phyloP scores from a whole-genome alignment of 1,140 invertebrate species.

The silkworm (Bombyx mori) region DNA sequence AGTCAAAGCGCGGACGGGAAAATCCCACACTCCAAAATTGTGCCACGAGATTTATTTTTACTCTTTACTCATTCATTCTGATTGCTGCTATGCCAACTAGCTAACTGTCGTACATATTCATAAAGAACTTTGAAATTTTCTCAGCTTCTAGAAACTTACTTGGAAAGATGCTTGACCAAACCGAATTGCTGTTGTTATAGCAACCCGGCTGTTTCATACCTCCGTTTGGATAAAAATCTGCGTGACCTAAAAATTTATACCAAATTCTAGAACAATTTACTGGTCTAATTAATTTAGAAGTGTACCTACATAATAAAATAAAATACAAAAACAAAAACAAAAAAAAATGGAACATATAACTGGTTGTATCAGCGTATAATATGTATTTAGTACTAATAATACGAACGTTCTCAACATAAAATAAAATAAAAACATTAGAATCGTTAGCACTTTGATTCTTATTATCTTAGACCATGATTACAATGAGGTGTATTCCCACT shows the following conservation, averaged over 20 bases:
- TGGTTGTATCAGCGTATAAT: neutral
- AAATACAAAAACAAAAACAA: neutral
- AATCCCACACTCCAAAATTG: neutral
- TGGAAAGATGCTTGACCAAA: conserved; percentile 47
- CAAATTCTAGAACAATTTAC: neutral
- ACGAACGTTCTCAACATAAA: too few species aligned
- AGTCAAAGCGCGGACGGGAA: neutral
- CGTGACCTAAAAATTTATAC: conserved; percentile 59
- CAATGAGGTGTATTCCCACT: neutral
- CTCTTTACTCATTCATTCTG: neutral
- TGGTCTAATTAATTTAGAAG: neutral
- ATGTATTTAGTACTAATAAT: too few species aligned
- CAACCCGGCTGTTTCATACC: conserved; percentile 75
- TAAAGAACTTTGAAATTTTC: too few species aligned
- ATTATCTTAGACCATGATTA: neutral
- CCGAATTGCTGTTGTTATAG: conserved; percentile 33
- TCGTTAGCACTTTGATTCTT: neutral
- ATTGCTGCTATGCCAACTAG: neutral
- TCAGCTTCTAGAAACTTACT: neutral
- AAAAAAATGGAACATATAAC: neutral
- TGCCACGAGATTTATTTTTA: neutral
- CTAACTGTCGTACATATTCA: conserved; percentile 22
- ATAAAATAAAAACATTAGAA: too few species aligned
- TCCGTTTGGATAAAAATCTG: conserved; percentile 81
- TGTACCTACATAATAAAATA: neutral